phyloP scores from a whole-genome alignment of 2,888 invertebrate genomes.

The Eustalomyia histrio region DNA sequence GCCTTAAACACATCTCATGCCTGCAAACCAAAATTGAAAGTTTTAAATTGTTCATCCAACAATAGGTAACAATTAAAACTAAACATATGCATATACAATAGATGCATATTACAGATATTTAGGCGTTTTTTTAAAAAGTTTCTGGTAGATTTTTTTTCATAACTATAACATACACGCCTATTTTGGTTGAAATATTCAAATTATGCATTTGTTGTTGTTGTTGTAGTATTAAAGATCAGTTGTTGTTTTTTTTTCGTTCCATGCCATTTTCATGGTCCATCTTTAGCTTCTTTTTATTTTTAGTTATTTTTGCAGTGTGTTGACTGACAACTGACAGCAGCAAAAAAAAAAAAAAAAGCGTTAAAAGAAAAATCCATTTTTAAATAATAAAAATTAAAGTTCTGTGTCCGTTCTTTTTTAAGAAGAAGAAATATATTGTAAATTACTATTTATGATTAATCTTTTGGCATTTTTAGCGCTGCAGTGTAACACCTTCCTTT shows the following conservation, averaged over 20 bases:
- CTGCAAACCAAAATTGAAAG: no score
- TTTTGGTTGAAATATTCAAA: no score
- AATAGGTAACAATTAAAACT: slow-evolving; percentile 57
- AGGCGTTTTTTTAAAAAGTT: no score
- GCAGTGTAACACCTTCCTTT: slow-evolving; percentile 57
- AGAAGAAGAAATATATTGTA: slow-evolving; percentile 46
- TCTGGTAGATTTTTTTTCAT: no score
- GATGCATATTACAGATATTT: no score
- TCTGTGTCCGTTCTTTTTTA: slow-evolving; percentile 34
- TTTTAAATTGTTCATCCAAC: slow-evolving; percentile 41
- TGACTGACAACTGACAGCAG: slow-evolving; percentile 68
- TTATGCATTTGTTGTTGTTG: no score
- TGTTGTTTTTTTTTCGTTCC: no score
- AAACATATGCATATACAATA: not conserved
- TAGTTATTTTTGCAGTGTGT: slow-evolving; percentile 37
- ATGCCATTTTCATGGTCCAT: slow-evolving; percentile 51
- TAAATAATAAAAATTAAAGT: slow-evolving; percentile 57
- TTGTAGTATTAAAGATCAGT: no score
- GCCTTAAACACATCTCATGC: no score
- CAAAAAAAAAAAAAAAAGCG: slow-evolving; percentile 45
- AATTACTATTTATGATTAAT: slow-evolving; percentile 68
- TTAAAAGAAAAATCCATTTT: slow-evolving; percentile 62
- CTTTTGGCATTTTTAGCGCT: slow-evolving; percentile 64
- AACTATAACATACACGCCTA: no score
- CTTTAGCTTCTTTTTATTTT: slow-evolving; percentile 33